Evolutionary conservation across 1,140 invertebrate species (phyloP).

Genomic region (Coenobita brevimanus): DNA sequence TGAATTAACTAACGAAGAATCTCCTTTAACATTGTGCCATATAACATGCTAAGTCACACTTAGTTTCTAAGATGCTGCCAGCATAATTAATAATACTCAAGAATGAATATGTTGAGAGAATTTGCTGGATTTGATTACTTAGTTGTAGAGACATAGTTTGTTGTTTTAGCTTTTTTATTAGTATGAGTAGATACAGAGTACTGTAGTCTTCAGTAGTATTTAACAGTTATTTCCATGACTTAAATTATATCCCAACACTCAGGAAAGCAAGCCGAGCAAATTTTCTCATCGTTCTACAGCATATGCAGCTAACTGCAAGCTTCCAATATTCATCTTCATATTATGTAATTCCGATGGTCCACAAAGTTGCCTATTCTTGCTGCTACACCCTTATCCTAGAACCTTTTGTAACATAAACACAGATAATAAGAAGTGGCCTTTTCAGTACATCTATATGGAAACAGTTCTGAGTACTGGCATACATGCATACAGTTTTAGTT

Average conservation of each 20-base stretch:
- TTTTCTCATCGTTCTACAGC: slow-evolving; percentile 63
- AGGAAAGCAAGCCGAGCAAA: slow-evolving; percentile 66
- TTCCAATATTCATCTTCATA: slow-evolving; percentile 61
- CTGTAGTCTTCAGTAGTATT: slow-evolving; percentile 48
- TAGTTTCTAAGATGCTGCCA: slow-evolving; percentile 64
- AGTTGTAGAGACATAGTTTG: slow-evolving; percentile 61
- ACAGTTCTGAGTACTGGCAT: too few species aligned
- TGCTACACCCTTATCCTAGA: slow-evolving; percentile 23
- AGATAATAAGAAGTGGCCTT: slow-evolving; percentile 51
- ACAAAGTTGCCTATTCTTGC: slow-evolving; percentile 1
- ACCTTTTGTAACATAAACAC: slow-evolving; percentile 23
- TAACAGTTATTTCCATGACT: slow-evolving; percentile 46
- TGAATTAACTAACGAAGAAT: slow-evolving; percentile 67
- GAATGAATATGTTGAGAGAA: slow-evolving; percentile 64
- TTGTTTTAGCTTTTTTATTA: slow-evolving; percentile 54
- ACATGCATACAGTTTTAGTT: too few species aligned
- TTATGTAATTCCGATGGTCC: slow-evolving; percentile 54
- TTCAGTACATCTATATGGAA: not conserved
- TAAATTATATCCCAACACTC: slow-evolving; percentile 61
- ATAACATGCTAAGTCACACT: slow-evolving; percentile 68
- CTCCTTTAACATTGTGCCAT: slow-evolving; percentile 68
- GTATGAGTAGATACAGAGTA: slow-evolving; percentile 49
- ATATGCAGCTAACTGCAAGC: slow-evolving; percentile 64
- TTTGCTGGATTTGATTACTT: slow-evolving; percentile 63
- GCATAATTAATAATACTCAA: slow-evolving; percentile 67